Evolutionary conservation across 2,888 invertebrate species (phyloP).

Genomic region (Belgica antarctica): DNA sequence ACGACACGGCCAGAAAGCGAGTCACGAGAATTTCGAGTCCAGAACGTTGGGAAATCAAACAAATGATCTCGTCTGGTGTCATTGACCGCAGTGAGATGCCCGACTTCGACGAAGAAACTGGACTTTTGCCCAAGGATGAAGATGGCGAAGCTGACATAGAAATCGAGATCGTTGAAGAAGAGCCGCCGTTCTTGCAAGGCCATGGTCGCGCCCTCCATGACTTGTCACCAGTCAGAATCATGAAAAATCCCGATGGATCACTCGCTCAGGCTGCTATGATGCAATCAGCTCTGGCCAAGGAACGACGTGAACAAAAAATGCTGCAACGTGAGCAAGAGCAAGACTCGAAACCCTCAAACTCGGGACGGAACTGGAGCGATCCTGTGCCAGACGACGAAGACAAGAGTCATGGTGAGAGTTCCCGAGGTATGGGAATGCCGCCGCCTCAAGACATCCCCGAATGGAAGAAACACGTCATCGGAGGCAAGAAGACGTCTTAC

Average conservation of each 20-base stretch:
- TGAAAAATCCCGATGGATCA: conserved; percentile 99
- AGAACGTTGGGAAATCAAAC: conserved; percentile 96
- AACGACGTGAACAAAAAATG: conserved; percentile 94
- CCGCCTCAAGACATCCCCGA: conserved; percentile 91
- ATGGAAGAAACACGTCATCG: conserved; percentile 98
- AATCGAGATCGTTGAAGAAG: conserved; percentile 98
- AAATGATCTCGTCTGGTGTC: conserved; percentile 91
- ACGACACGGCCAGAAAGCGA: conserved; percentile 76
- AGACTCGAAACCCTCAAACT: conserved; percentile 75
- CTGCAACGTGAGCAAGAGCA: conserved; percentile 90
- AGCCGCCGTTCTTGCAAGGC: conserved; percentile 94
- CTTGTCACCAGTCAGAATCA: conserved; percentile 89
- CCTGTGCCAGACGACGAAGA: conserved; percentile 76
- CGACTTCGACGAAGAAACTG: conserved; percentile 96
- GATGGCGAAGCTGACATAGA: conserved; percentile 96
- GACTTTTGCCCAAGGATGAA: conserved; percentile 84
- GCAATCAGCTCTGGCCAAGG: conserved; percentile 97
- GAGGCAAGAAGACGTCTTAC: conserved; percentile 95
- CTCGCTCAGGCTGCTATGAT: conserved; percentile 99
- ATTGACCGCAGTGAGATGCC: conserved; percentile 92
- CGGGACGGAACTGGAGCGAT: conserved; percentile 95
- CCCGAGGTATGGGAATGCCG: conserved; percentile 79
- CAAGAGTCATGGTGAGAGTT: conserved; percentile 62
- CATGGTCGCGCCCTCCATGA: conserved; percentile 88
- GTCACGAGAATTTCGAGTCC: conserved; percentile 93